phyloP scores from a whole-genome alignment of 1,140 invertebrate genomes.

The Gryllus bimaculatus region DNA sequence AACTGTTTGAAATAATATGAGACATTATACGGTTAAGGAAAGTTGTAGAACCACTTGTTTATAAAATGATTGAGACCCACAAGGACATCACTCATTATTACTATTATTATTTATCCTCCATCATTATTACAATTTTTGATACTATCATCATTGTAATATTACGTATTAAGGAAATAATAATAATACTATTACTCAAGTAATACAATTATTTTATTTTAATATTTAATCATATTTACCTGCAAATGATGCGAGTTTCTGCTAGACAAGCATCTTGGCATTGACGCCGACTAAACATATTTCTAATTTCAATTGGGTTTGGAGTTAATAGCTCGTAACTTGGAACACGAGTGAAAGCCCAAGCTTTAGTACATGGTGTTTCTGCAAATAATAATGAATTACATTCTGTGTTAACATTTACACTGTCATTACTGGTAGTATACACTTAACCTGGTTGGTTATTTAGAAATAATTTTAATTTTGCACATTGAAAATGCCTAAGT shows the following conservation, averaged over 20 bases:
- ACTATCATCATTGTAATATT: too few species aligned
- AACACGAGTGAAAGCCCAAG: conserved; percentile 42
- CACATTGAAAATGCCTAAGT: too few species aligned
- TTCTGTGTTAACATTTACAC: background rate
- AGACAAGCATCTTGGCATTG: conserved; percentile 40
- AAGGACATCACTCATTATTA: too few species aligned
- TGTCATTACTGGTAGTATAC: background rate
- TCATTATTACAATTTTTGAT: too few species aligned
- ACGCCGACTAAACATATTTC: conserved; percentile 32
- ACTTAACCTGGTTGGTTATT: too few species aligned
- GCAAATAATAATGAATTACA: background rate
- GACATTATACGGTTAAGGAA: too few species aligned
- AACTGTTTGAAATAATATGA: too few species aligned
- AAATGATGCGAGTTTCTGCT: conserved; percentile 32
- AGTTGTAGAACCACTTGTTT: too few species aligned
- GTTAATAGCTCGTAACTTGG: conserved; percentile 37
- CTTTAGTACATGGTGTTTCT: conserved; percentile 36
- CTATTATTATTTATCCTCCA: too few species aligned
- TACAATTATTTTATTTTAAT: background rate
- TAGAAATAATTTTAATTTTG: too few species aligned
- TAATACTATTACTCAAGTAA: background rate
- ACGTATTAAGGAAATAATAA: background rate
- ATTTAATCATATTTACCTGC: conserved; percentile 28
- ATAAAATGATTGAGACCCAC: too few species aligned
- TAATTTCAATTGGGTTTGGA: conserved; percentile 32